Percentiles rank a stretch among this genome's conserved stretches.
Conservation (phyloP, 2,113 vertebrate genomes). For the Tapirus terrestris region DNA sequence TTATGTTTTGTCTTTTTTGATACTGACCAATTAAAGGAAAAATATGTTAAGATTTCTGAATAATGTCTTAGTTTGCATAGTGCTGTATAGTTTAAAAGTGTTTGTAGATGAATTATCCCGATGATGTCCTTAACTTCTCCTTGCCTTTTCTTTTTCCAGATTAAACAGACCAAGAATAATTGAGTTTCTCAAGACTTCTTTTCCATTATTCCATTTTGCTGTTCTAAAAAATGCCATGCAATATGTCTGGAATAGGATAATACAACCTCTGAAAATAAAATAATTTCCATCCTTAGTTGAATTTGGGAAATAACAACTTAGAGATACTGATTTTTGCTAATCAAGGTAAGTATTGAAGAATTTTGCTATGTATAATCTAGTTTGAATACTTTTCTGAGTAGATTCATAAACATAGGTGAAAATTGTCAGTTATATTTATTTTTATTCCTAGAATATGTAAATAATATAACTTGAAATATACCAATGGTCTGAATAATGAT, state of each 20-base stretch:
- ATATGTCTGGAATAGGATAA: neutral
- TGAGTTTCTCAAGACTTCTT: neutral
- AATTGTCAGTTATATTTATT: conserved; percentile 36
- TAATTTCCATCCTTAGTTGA: conserved; percentile 38
- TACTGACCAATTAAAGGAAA: neutral
- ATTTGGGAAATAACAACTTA: conserved; percentile 21
- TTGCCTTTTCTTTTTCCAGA: neutral
- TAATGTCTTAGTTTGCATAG: neutral
- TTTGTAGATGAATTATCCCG: neutral
- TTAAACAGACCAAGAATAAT: neutral
- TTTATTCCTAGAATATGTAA: neutral
- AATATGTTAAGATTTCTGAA: neutral
- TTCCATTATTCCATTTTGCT: neutral
- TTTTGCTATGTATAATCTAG: neutral
- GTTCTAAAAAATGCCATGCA: neutral
- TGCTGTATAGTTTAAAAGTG: neutral
- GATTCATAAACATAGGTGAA: neutral
- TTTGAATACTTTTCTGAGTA: conserved; percentile 3
- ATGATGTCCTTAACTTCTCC: neutral
- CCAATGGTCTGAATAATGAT: neutral
- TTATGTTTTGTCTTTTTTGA: neutral
- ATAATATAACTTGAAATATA: conserved; percentile 30
- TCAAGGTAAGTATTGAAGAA: conserved; percentile 27
- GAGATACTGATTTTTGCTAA: neutral
- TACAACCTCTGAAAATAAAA: neutral